Conservation (phyloP, 2,888 invertebrate species). For the Dastarcus helophoroides region DNA sequence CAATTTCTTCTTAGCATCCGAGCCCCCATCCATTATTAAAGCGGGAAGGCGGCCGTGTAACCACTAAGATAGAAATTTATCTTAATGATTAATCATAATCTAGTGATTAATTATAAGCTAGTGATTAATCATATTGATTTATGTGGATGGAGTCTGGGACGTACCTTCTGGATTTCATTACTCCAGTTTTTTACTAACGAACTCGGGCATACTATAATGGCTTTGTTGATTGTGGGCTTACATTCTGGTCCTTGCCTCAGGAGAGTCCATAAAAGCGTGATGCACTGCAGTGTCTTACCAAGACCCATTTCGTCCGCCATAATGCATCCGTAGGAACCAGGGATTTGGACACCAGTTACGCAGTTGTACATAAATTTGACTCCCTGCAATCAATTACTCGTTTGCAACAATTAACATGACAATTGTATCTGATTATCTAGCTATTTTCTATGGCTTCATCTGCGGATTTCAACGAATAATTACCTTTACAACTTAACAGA, state of each 20-base stretch:
- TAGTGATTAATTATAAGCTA: too few relatives aligned
- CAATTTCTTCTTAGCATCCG: conserved; percentile 68
- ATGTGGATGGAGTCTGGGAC: too few relatives aligned
- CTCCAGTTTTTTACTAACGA: conserved; percentile 99
- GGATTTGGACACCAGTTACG: conserved; percentile 84
- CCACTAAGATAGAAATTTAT: conserved; percentile 63
- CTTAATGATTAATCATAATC: conserved; percentile 2
- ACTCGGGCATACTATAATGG: conserved; percentile 92
- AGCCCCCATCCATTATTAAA: conserved; percentile 76
- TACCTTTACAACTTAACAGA: too few relatives aligned
- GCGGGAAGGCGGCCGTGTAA: conserved; percentile 70
- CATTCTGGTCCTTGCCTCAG: conserved; percentile 87
- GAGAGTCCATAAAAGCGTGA: conserved; percentile 89
- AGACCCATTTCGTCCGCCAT: conserved; percentile 99
- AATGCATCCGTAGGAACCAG: conserved; percentile 84
- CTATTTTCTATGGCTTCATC: too few relatives aligned
- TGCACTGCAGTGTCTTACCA: conserved; percentile 96
- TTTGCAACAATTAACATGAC: not conserved
- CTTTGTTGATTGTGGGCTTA: conserved; percentile 82
- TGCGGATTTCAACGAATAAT: too few relatives aligned
- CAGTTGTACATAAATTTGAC: conserved; percentile 99
- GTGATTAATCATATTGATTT: too few relatives aligned
- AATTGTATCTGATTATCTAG: too few relatives aligned
- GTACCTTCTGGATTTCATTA: conserved; percentile 83
- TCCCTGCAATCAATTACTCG: conserved; percentile 45